A percentile compares a stretch with the other conserved stretches of the same genome.
Conservation (phyloP, 2,797 vertebrate genomes). For the Tiaroga cobitis region DNA sequence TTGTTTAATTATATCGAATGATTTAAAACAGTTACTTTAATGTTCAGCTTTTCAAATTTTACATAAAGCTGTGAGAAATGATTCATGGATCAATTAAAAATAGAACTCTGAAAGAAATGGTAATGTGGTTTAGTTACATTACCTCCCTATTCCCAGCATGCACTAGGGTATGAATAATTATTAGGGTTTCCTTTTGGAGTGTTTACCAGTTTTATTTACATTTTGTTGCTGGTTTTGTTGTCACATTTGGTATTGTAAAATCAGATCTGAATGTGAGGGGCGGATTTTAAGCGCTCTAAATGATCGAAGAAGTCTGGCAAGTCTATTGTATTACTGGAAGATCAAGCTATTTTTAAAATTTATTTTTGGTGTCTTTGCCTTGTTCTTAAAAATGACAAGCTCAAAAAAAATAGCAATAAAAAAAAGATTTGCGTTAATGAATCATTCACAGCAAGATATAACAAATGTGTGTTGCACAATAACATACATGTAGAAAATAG, state of each 20-base stretch:
- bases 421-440: background rate
- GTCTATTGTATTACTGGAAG: background rate
- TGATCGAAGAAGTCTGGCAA: background rate
- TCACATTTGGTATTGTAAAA: background rate
- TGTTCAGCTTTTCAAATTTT: conserved; percentile 3
- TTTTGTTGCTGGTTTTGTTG: background rate
- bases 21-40: background rate
- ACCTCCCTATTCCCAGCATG: background rate
- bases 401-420: background rate
- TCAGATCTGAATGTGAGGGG: background rate
- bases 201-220: background rate
- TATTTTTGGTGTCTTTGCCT: background rate
- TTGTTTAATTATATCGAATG: background rate
- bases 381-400: background rate
- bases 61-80: background rate
- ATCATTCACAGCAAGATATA: background rate
- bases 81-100: background rate
- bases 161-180: conserved; percentile 27
- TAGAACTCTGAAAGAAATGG: background rate
- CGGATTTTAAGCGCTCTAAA: background rate
- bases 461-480: background rate
- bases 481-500: background rate
- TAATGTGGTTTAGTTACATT: background rate
- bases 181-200: background rate
- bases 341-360: background rate